phyloP scores from a whole-genome alignment of 1,140 invertebrate species.

The Choristoneura fumiferana region DNA sequence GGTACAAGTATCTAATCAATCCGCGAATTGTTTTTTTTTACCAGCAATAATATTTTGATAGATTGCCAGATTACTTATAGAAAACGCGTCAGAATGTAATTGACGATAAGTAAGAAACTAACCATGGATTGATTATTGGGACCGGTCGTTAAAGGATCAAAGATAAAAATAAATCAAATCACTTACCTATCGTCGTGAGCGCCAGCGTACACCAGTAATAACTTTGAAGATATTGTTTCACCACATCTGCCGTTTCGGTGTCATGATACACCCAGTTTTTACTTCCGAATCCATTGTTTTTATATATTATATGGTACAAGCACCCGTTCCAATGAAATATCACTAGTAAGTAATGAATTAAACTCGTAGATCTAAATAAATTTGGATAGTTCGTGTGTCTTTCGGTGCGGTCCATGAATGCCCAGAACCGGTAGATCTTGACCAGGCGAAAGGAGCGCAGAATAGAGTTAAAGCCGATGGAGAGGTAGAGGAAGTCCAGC shows the following conservation, averaged over 20 bases:
- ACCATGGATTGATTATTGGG: no score
- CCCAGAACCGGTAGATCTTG: conserved; percentile 99
- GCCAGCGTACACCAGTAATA: conserved; percentile 99
- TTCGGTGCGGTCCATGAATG: conserved; percentile 98
- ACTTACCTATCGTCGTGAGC: conserved; percentile 92
- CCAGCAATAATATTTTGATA: no score
- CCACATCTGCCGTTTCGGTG: conserved; percentile 90
- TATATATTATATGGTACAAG: conserved; percentile 96
- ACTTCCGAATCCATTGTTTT: conserved; percentile 95
- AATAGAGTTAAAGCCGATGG: conserved; percentile 98
- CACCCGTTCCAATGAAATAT: conserved; percentile 99
- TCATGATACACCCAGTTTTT: conserved; percentile 94
- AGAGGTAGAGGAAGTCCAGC: conserved; percentile 98
- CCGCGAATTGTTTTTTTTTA: no score
- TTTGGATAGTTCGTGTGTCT: conserved; percentile 99
- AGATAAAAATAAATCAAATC: not conserved
- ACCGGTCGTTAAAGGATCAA: no score
- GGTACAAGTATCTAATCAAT: no score
- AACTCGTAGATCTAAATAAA: conserved; percentile 94
- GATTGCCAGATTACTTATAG: no score
- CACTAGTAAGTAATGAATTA: conserved; percentile 97
- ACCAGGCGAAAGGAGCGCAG: conserved; percentile 97
- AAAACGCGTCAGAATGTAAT: no score
- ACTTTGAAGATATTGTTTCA: conserved; percentile 97
- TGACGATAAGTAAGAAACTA: no score